Conservation (phyloP, 1,140 invertebrate genomes). For the Drosophila bocki region DNA sequence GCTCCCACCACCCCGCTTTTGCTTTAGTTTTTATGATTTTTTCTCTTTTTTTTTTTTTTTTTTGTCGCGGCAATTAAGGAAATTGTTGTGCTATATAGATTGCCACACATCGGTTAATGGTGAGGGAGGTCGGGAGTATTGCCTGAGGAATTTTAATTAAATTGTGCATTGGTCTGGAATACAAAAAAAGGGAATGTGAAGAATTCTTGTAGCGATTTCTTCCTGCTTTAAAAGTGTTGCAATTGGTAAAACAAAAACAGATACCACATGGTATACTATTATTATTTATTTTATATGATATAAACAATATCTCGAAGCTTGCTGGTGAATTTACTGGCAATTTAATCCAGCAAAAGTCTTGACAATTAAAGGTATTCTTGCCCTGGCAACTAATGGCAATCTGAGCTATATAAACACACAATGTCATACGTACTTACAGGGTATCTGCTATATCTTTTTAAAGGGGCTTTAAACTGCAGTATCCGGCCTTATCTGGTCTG, state of each 20-base stretch:
- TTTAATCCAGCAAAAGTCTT: slow-evolving; percentile 12
- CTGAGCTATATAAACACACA: background rate
- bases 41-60: slow-evolving; percentile 11
- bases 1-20: slow-evolving; percentile 5
- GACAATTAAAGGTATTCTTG: slow-evolving; percentile 8
- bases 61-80: slow-evolving; percentile 43
- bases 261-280: background rate
- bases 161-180: slow-evolving; percentile 33
- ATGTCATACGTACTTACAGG: background rate
- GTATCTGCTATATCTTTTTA: slow-evolving; percentile 3
- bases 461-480: slow-evolving; percentile 20
- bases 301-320: background rate
- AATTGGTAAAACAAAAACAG: background rate
- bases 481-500: slow-evolving; percentile 8
- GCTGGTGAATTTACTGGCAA: background rate
- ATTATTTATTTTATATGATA: background rate
- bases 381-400: slow-evolving; percentile 26
- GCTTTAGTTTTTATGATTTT: slow-evolving; percentile 50
- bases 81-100: slow-evolving; percentile 39
- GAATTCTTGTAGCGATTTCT: no score
- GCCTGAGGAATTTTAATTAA: slow-evolving; percentile 27
- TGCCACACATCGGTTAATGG: slow-evolving; percentile 43
- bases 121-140: slow-evolving; percentile 39
- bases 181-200: background rate
- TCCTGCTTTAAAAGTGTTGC: background rate